Evolutionary conservation across 2,797 vertebrate genomes (phyloP).

Genomic region (Enteromius treurensis): DNA sequence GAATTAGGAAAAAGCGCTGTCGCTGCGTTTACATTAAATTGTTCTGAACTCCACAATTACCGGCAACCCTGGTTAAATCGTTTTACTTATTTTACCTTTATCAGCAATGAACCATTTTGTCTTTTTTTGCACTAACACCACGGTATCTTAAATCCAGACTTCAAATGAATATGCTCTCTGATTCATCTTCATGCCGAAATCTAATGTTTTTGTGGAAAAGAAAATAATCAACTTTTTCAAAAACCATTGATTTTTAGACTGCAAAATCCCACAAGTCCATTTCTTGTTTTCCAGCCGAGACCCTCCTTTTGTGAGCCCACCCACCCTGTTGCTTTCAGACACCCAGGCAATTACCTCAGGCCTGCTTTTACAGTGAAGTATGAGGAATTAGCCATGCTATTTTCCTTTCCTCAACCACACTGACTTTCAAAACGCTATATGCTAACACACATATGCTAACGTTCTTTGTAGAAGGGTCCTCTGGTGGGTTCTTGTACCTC

Average conservation of each 20-base stretch:
- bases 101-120: neutral
- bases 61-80: constrained; percentile 51
- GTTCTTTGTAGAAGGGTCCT: constrained; percentile 30
- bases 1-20: constrained; percentile 62
- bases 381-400: constrained; percentile 41
- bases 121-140: neutral
- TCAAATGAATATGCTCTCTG: constrained; percentile 24
- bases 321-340: constrained; percentile 61
- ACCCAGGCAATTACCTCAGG: constrained; percentile 33
- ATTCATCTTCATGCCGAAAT: constrained; percentile 33
- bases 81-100: constrained; percentile 47
- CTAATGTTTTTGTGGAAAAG: constrained; percentile 30
- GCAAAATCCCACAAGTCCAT: constrained; percentile 29
- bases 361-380: constrained; percentile 40
- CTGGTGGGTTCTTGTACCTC: constrained; percentile 50
- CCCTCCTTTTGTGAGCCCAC: constrained; percentile 67
- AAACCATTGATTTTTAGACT: constrained; percentile 40
- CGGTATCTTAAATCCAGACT: neutral
- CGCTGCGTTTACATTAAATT: constrained; percentile 67
- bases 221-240: neutral
- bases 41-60: constrained; percentile 63
- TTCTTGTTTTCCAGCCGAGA: constrained; percentile 23
- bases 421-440: constrained; percentile 3
- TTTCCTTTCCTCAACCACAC: constrained; percentile 34
- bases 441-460: constrained; percentile 19